Evolutionary conservation across 2,888 invertebrate species (phyloP).

Genomic region (Euzophera pinguis): DNA sequence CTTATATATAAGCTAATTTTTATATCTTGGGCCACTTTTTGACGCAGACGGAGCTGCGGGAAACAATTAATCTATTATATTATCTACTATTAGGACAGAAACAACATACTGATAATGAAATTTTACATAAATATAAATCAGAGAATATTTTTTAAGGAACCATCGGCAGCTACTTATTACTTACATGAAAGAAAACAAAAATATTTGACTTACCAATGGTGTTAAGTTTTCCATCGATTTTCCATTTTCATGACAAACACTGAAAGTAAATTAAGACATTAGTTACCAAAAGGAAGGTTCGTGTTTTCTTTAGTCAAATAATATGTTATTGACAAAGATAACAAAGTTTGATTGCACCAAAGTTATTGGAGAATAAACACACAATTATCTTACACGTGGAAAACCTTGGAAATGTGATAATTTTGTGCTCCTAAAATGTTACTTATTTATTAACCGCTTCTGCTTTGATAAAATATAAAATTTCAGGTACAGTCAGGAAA

Average conservation of each 20-base stretch:
- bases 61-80: too few relatives aligned
- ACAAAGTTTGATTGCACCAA: conserved; percentile 16
- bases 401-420: background rate
- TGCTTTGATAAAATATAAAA: background rate
- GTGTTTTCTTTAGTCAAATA: conserved; percentile 17
- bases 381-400: background rate
- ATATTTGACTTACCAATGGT: background rate
- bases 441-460: background rate
- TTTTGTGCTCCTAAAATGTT: background rate
- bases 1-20: too few relatives aligned
- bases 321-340: conserved; percentile 20
- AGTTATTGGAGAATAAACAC: background rate
- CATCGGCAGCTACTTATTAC: too few relatives aligned
- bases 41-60: too few relatives aligned
- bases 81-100: too few relatives aligned
- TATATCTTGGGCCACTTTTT: too few relatives aligned
- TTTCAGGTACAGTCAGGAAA: too few relatives aligned
- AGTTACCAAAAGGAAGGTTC: conserved; percentile 12
- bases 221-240: conserved; percentile 7
- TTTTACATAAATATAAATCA: too few relatives aligned
- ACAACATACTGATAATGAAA: too few relatives aligned
- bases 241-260: conserved; percentile 5
- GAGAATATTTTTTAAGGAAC: too few relatives aligned
- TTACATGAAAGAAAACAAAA: too few relatives aligned
- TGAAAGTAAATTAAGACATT: conserved; percentile 23